Evolutionary conservation across 2,113 vertebrate species (phyloP).

Genomic region (Rhabdornis inornatus): DNA sequence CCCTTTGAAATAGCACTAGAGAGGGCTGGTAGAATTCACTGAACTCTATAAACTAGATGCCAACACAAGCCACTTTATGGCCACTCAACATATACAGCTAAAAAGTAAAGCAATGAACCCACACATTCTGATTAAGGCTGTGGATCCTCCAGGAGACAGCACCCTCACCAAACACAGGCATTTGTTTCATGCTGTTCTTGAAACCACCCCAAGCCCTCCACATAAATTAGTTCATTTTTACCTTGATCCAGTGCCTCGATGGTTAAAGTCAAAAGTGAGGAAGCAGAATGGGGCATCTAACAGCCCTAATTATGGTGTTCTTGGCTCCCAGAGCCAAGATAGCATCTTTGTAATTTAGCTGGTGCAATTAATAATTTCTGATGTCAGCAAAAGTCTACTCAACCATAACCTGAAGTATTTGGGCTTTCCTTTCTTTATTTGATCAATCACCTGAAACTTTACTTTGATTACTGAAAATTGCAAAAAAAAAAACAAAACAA

Average conservation of each 20-base stretch:
- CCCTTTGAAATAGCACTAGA: neutral
- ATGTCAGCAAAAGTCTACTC: constrained; percentile 52
- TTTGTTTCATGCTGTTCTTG: neutral
- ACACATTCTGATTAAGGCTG: neutral
- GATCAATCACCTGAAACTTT: constrained; percentile 47
- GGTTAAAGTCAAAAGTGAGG: constrained; percentile 25
- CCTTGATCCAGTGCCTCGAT: neutral
- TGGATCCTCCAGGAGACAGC: neutral
- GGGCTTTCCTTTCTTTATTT: constrained; percentile 26
- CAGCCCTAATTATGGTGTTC: constrained; percentile 23
- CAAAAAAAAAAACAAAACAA: neutral
- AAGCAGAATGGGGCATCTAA: neutral
- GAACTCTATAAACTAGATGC: neutral
- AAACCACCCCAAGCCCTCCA: neutral
- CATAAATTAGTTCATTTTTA: neutral
- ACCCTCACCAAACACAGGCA: neutral
- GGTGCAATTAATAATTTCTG: constrained; percentile 44
- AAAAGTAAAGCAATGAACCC: neutral
- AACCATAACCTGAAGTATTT: constrained; percentile 4
- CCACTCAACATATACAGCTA: fast-evolving
- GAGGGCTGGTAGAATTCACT: neutral
- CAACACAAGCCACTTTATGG: neutral
- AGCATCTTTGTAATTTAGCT: constrained; percentile 59
- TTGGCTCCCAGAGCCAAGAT: constrained; percentile 25
- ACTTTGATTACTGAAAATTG: neutral